These are phyloP conservation scores for Patella ulyssiponensis DNA, from an alignment of 2,888 invertebrate genomes.

Conservation along the genomic window DNA sequence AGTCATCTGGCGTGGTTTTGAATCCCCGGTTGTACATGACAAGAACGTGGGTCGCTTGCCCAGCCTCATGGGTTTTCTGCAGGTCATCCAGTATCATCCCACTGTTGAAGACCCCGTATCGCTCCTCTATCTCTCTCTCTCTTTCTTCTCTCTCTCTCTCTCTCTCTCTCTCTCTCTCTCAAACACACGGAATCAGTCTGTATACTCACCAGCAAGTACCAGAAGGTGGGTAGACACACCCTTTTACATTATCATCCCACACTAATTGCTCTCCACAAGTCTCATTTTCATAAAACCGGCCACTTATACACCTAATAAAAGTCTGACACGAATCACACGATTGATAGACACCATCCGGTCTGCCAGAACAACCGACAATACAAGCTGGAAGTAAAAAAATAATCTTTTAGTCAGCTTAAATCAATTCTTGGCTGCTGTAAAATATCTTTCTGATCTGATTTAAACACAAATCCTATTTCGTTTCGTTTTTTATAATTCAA, in stretches of 20 bases:
- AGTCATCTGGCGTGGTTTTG: too few species aligned
- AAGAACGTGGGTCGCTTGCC: too few species aligned
- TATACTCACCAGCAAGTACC: not conserved
- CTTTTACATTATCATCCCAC: not conserved
- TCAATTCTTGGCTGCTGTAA: too few species aligned
- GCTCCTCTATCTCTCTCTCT: too few species aligned
- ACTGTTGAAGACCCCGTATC: too few species aligned
- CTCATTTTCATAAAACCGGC: not conserved
- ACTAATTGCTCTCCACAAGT: not conserved
- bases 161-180: too few species aligned
- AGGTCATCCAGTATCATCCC: too few species aligned
- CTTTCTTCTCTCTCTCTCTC: too few species aligned
- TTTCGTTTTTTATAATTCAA: not conserved
- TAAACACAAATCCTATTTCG: too few species aligned
- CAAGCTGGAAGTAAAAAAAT: not conserved
- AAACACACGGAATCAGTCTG: not conserved
- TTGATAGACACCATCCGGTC: not conserved
- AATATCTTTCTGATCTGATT: too few species aligned
- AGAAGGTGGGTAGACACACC: not conserved
- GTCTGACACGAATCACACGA: conserved; percentile 2
- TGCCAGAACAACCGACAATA: not conserved
- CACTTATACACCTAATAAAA: not conserved
- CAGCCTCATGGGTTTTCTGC: too few species aligned
- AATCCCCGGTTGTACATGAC: too few species aligned
- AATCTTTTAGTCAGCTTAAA: not conserved